phyloP scores from a whole-genome alignment of 1,140 invertebrate species.

The Drosophila baimaii region DNA sequence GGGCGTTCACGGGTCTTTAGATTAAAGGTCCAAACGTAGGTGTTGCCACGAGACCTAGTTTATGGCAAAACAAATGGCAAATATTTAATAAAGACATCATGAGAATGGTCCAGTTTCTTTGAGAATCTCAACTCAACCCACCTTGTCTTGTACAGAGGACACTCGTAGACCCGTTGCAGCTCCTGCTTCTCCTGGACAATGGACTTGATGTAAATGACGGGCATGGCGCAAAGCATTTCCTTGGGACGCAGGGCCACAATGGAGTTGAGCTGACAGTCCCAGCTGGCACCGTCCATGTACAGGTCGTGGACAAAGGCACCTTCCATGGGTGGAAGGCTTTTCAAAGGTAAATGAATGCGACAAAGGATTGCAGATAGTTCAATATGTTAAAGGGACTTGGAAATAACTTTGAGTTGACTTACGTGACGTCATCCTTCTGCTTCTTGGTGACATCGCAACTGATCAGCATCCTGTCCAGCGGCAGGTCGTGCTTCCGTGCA shows the following conservation, averaged over 20 bases:
- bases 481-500: constrained; percentile 97
- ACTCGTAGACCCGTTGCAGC: constrained; percentile 93
- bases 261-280: constrained; percentile 91
- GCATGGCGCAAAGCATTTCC: constrained; percentile 95
- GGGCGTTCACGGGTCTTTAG: constrained; percentile 95
- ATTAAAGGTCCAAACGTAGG: constrained; percentile 98
- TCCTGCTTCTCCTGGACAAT: constrained; percentile 96
- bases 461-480: constrained; percentile 97
- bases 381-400: no score
- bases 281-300: constrained; percentile 97
- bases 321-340: constrained; percentile 92
- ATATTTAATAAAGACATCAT: not conserved
- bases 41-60: constrained; percentile 90
- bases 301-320: constrained; percentile 96
- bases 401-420: no score
- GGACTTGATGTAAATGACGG: constrained; percentile 95
- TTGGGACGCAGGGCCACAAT: constrained; percentile 94
- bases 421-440: constrained; percentile 92
- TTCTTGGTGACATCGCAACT: constrained; percentile 98
- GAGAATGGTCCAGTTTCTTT: not conserved
- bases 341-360: no score
- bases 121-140: constrained; percentile 54
- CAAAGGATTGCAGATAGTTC: no score
- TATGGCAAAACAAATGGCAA: not conserved
- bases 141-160: constrained; percentile 97